Evolutionary conservation across 2,797 vertebrate genomes (phyloP).

Genomic region (Champsocephalus gunnari): DNA sequence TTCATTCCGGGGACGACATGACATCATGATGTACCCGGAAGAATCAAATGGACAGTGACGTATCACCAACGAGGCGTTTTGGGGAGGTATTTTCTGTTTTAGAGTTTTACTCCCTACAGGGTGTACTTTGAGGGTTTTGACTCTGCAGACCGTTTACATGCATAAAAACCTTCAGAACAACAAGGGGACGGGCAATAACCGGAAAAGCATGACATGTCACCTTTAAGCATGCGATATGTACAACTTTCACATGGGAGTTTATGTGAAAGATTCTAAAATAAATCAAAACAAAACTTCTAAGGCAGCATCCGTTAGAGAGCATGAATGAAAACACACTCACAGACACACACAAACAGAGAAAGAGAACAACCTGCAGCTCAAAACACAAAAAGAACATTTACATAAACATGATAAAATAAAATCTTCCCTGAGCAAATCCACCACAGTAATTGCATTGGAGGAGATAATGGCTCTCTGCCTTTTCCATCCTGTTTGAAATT

Average conservation of each 20-base stretch:
- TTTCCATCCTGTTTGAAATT: constrained; percentile 51
- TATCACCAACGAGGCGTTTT: too few relatives aligned
- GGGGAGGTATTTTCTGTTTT: too few relatives aligned
- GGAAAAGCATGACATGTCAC: too few relatives aligned
- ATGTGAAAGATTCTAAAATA: constrained; percentile 12
- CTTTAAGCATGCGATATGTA: too few relatives aligned
- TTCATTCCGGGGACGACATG: too few relatives aligned
- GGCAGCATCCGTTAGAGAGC: constrained; percentile 12
- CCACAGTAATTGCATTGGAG: constrained; percentile 52
- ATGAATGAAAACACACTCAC: constrained; percentile 30
- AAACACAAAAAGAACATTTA: constrained; percentile 46
- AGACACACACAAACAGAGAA: not conserved
- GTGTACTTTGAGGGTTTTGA: too few relatives aligned
- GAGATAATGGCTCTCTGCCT: constrained; percentile 55
- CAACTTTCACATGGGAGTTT: not conserved
- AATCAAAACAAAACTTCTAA: constrained; percentile 16
- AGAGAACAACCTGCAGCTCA: constrained; percentile 26
- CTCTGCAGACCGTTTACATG: too few relatives aligned
- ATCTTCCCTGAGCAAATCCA: constrained; percentile 53
- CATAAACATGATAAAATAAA: constrained; percentile 64
- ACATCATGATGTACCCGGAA: too few relatives aligned
- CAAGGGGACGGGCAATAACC: too few relatives aligned
- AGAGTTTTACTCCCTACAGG: too few relatives aligned
- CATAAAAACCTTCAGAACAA: too few relatives aligned
- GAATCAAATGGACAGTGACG: too few relatives aligned